Evolutionary conservation across 2,113 vertebrate genomes (phyloP).

Genomic region (Mormyrus iriodes): DNA sequence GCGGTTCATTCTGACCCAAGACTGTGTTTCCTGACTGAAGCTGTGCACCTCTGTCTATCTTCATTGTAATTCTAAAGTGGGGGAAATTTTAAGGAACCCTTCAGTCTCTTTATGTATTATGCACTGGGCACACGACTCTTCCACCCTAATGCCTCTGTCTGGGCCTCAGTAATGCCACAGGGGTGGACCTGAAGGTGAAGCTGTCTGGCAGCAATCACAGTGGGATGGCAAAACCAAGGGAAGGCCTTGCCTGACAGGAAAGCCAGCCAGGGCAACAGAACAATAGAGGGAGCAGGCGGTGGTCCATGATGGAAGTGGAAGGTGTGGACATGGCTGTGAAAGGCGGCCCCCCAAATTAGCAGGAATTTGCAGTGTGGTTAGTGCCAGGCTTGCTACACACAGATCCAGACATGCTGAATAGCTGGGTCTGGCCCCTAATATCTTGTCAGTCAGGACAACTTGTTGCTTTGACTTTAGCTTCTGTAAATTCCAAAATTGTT

Average conservation of each 20-base stretch:
- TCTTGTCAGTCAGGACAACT: neutral
- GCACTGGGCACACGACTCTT: slow-evolving; percentile 60
- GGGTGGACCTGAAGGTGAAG: neutral
- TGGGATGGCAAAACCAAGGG: slow-evolving; percentile 36
- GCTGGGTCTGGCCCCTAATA: neutral
- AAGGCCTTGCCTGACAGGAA: slow-evolving; percentile 49
- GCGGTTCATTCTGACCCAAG: neutral
- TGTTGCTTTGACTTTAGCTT: neutral
- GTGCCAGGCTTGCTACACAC: neutral
- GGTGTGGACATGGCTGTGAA: slow-evolving; percentile 44
- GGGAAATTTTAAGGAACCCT: slow-evolving; percentile 48
- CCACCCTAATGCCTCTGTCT: slow-evolving; percentile 67
- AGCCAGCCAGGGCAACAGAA: slow-evolving; percentile 56
- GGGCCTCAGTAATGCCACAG: slow-evolving; percentile 75
- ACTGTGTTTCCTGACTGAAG: slow-evolving; percentile 45
- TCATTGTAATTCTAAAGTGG: slow-evolving; percentile 42
- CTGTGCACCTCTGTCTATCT: slow-evolving; percentile 62
- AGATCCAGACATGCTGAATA: neutral
- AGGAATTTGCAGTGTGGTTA: neutral
- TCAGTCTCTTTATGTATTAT: slow-evolving; percentile 32
- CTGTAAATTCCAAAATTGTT: neutral
- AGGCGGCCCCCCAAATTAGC: neutral
- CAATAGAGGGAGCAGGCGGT: slow-evolving; percentile 45
- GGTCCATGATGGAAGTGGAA: slow-evolving; percentile 44
- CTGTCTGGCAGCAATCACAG: slow-evolving; percentile 34